Base-by-base conservation (phyloP, 2,113 vertebrate species). In the Pitta sordida region DNA sequence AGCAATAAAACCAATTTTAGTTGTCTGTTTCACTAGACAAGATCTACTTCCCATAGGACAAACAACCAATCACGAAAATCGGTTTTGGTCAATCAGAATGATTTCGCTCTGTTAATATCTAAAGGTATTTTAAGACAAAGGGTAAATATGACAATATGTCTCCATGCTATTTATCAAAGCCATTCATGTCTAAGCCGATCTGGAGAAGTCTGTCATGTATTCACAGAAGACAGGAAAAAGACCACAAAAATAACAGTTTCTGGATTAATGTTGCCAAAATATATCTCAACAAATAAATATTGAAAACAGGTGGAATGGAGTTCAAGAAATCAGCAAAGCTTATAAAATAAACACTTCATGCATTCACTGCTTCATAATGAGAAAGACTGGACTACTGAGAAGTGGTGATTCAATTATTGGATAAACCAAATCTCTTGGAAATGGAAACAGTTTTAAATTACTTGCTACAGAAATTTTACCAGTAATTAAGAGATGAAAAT, bases 401-500 rank as follows among this genome's bases (percentile, higher is more conserved):
- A 94, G 36, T 56, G 24, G 63, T 77, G 62, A 73, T 53, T 93
- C 74, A 84, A 58, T 90, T 90, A 88, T 1, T 68, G 65, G 44
- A 86, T 51, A 80, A 91, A 83, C 23, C n/a, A 63, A 81, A 90
- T 75, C 29, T 69, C 24, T 69, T 86, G 74, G 59, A 68, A 87
- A 85, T 51, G 9, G 78, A 90, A 96, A 94, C 3, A 73, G 30
- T 65, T 67, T 74, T 71, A 86, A 82, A 86, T 65, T 58, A 89
- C 29, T 74, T 92, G 67, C 39, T 71, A 79, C 11, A 94, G 55
- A 86, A 90, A 83, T 13, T 55, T 89, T 76, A 71, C 17, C 81
- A 86, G 56, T 69, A 88, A 90, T 60, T n/a, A n/a, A n/a, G n/a
- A 91, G 10, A 91, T 68, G 39, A 95, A 96, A 94, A 84, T 65